Conservation (phyloP, 2,113 vertebrate species). For the Ophiodon elongatus region DNA sequence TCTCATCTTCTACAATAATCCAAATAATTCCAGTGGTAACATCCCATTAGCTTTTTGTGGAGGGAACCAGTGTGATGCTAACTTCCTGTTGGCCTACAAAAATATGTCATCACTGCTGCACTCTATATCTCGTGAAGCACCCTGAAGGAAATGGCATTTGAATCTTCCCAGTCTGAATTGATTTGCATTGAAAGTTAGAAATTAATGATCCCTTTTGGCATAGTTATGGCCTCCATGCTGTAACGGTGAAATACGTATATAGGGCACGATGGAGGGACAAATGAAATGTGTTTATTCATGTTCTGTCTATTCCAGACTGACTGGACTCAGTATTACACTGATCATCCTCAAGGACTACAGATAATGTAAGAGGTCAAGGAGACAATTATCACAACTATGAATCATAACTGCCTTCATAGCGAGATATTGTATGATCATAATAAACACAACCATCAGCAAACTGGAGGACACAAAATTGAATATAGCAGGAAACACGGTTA, state of each 20-base stretch:
- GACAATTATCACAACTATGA: neutral
- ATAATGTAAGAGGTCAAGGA: neutral
- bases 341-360: neutral
- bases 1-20: neutral
- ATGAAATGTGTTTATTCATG: slow-evolving; percentile 7
- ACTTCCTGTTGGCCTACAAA: neutral
- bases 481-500: neutral
- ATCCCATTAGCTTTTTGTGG: neutral
- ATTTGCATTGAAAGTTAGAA: neutral
- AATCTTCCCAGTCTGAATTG: neutral
- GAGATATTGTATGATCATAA: neutral
- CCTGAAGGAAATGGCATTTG: neutral
- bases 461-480: neutral
- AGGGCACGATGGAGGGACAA: neutral
- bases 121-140: neutral
- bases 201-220: neutral
- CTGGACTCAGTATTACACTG: slow-evolving; percentile 4
- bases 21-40: neutral
- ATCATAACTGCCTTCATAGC: neutral
- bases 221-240: neutral
- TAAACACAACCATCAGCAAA: neutral
- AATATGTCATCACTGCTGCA: neutral
- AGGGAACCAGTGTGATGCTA: neutral
- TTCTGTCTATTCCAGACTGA: slow-evolving; percentile 5
- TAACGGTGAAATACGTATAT: neutral